Conservation (phyloP, 2,888 invertebrate genomes). For the Tubiluchus corallicola region DNA sequence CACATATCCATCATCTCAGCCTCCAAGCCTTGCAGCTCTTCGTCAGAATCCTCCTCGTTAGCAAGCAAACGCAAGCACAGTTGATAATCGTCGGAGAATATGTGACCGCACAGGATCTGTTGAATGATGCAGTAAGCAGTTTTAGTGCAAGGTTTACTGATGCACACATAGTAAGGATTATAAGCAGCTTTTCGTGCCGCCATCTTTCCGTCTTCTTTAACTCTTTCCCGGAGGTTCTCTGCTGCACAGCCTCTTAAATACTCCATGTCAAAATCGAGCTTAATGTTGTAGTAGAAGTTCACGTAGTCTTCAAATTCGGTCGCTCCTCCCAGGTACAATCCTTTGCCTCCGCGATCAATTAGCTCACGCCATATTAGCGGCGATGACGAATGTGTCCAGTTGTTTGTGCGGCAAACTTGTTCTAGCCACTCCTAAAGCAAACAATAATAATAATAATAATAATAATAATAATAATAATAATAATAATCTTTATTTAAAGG, state of each 20-base stretch:
- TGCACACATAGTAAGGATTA: slow-evolving; percentile 23
- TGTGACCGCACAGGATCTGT: slow-evolving; percentile 20
- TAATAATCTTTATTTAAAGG: too few relatives aligned
- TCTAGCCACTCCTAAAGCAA: slow-evolving; percentile 18
- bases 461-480: background rate
- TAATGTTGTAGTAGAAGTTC: slow-evolving; percentile 22
- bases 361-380: slow-evolving; percentile 31
- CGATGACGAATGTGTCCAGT: slow-evolving; percentile 25
- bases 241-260: too few relatives aligned
- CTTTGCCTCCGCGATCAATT: slow-evolving; percentile 29
- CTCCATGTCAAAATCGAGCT: too few relatives aligned
- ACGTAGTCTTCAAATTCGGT: slow-evolving; percentile 29
- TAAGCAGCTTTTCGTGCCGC: background rate
- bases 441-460: slow-evolving; percentile 1
- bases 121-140: slow-evolving; percentile 20
- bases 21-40: background rate
- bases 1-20: background rate
- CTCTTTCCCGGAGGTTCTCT: background rate
- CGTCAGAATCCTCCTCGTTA: slow-evolving; percentile 10
- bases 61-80: slow-evolving; percentile 21
- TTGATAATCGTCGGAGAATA: slow-evolving; percentile 21
- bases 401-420: slow-evolving; percentile 20
- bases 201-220: background rate
- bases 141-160: slow-evolving; percentile 22
- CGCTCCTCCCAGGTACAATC: slow-evolving; percentile 26